Evolutionary conservation across 2,113 vertebrate genomes (phyloP).

Genomic region (Orientallactaga bullata): DNA sequence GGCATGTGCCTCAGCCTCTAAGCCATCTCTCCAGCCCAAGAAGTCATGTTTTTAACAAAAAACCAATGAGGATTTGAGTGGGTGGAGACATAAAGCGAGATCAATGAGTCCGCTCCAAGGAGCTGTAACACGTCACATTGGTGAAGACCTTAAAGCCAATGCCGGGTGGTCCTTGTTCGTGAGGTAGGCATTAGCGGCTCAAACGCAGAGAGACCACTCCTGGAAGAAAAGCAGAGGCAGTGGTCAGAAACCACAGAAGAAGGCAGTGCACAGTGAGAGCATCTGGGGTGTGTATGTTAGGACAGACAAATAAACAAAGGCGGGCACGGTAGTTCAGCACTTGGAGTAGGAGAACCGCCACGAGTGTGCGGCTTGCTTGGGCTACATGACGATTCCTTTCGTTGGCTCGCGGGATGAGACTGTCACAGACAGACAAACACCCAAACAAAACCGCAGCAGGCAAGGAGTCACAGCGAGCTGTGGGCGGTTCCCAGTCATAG

Average conservation of each 20-base stretch:
- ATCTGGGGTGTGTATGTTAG: fast-evolving
- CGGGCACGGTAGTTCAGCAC: neutral
- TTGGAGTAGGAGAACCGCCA: neutral
- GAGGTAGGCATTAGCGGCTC: neutral
- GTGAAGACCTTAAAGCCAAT: slow-evolving; percentile 9
- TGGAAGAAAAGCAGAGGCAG: neutral
- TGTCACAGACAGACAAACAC: neutral
- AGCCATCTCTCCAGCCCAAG: too few relatives aligned
- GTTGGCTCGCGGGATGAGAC: neutral
- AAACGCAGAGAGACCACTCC: neutral
- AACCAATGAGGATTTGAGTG: neutral
- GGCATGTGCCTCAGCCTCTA: too few relatives aligned
- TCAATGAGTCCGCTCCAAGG: neutral
- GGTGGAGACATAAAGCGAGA: neutral
- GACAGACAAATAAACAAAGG: neutral
- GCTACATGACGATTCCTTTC: neutral
- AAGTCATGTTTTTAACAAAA: neutral
- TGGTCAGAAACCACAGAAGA: neutral
- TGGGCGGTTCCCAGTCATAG: neutral
- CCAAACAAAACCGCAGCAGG: too few relatives aligned
- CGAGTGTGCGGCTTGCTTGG: neutral
- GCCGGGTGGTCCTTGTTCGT: neutral
- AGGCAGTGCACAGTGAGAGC: neutral
- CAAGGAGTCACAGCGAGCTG: neutral
- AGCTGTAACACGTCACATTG: neutral